Base-by-base conservation (phyloP, 1,140 invertebrate species). In the Thereuonema tuberculata region DNA sequence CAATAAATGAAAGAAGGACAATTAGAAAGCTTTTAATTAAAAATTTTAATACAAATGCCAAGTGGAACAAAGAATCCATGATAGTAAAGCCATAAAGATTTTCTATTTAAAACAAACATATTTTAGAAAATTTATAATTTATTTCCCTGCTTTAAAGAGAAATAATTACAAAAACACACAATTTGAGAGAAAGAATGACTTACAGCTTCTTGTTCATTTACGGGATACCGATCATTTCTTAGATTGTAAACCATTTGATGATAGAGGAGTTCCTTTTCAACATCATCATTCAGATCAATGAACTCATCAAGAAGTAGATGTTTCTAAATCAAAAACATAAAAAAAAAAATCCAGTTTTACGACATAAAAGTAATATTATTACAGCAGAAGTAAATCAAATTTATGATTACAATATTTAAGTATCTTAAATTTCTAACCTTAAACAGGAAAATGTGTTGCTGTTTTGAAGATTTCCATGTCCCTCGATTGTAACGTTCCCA, bases 221-320 rank as follows among this genome's bases (percentile, higher is more conserved):
- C 84, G 0, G 91, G 92, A 68, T 93, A 89, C 21, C 89, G 78
- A 76, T 96, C 90, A 59, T 87, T 87, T 61, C 91, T 79, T 21
- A 97, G 80, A 68, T 87, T 85, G 68, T 93, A 88, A 49, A 96
- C 75, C 28, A 94, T 85, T 76, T 98, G 93, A 76, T 96, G 90
- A 74, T 95, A 95, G n/a, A 98, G 72, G 24, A 98, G 75, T 74
- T 97, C 92, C 72, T 95, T 93, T 74, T 97, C 93, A 1, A 96
- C 89, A 0, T 85, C 84, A 75, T 93, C 89, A 58, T 82, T 83
- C 63, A 84, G 75, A 73, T 89, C 89, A 71, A 91, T 84, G 69
- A 81, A 94, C 61, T 82, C 83, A 75, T 84, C 89, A 66, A 87
- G 80, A 76, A 96, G 94, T 53, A 98, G 73, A 67, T 95, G 91